Conservation (phyloP, 2,888 invertebrate genomes). For the Heliconius aoede region DNA sequence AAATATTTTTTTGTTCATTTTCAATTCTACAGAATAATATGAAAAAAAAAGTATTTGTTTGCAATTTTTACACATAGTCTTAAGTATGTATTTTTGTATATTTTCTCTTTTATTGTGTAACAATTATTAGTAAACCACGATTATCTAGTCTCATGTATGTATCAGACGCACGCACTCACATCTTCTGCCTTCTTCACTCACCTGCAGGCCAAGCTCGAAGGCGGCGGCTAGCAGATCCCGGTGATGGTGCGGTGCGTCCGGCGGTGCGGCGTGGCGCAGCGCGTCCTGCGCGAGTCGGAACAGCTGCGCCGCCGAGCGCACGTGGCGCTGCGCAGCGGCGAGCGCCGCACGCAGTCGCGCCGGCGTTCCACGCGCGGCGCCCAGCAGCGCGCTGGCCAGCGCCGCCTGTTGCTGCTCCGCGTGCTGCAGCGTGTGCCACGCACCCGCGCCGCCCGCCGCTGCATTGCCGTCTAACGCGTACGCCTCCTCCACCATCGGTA, state of each 20-base stretch:
- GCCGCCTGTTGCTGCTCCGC: conserved; percentile 79
- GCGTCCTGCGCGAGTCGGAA: conserved; percentile 94
- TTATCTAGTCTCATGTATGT: no score
- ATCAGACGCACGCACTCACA: neutral
- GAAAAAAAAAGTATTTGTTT: no score
- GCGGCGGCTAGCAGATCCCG: conserved; percentile 90
- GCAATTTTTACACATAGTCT: no score
- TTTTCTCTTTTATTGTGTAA: no score
- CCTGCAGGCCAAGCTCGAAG: conserved; percentile 91
- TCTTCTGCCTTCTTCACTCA: conserved; percentile 40
- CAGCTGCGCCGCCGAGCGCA: conserved; percentile 92
- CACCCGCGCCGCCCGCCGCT: conserved; percentile 82
- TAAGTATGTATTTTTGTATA: no score
- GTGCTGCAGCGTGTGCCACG: conserved; percentile 86
- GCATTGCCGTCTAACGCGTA: conserved; percentile 68
- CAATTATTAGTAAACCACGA: no score
- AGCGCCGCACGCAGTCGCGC: conserved; percentile 88
- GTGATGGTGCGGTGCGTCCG: conserved; percentile 89
- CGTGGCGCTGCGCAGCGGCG: conserved; percentile 91
- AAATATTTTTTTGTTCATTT: no score
- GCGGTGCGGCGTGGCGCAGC: conserved; percentile 91
- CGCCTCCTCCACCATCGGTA: conserved; percentile 88
- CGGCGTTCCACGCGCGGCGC: conserved; percentile 85
- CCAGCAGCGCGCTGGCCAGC: conserved; percentile 52
- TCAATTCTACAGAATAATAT: no score